Base-by-base conservation (phyloP, 2,113 vertebrate genomes). In the Peromyscus polionotus region DNA sequence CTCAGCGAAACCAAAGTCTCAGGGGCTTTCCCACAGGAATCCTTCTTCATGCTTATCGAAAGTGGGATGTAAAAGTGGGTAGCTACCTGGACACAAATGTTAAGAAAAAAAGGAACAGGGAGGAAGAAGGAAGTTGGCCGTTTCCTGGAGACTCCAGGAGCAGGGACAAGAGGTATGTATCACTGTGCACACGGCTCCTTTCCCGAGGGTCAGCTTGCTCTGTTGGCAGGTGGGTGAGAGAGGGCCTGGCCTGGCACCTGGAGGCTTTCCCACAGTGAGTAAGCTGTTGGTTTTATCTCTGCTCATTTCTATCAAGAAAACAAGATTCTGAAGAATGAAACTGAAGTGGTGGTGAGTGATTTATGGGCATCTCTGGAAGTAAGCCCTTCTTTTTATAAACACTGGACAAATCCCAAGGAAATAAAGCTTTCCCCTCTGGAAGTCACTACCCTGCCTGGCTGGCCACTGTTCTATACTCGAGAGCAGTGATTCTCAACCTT, bases 371-470 rank as follows among this genome's bases (percentile, higher is more conserved):
- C 7, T 68, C 11, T 68, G 19, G 92, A 95, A 36, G 92, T 81
- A 94, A 73, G 4, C 4, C 83, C 39, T 95, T 65, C 95, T 87
- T 89, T 96, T 83, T 91, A 63, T 9, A 90, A 96, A 90, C 54
- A 68, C 24, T 61, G 36, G 91, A 88, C 96, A 59, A 57, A 93
- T 65, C 84, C 91, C 90, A 94, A 54, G 26, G 19, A 89, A 92
- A 86, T 80, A 96, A 96, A 76, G 9, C 5, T 59, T 93, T 39
- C 65, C 20, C 92, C 36, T 68, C 31, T 13, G 57, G 36, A 73
- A 95, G 95, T 8, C 97, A 73, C 63, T 77, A 87, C 17, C 51
- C 84, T 33, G 24, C n/a, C 91, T 28, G 17, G 39, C 61, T 20
- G 3, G 11, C 2, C 28, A 28, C 39, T 24, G 20, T 63, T 76